Evolutionary conservation across 2,888 invertebrate species (phyloP).

Genomic region (Disparrhopalites patrizii): DNA sequence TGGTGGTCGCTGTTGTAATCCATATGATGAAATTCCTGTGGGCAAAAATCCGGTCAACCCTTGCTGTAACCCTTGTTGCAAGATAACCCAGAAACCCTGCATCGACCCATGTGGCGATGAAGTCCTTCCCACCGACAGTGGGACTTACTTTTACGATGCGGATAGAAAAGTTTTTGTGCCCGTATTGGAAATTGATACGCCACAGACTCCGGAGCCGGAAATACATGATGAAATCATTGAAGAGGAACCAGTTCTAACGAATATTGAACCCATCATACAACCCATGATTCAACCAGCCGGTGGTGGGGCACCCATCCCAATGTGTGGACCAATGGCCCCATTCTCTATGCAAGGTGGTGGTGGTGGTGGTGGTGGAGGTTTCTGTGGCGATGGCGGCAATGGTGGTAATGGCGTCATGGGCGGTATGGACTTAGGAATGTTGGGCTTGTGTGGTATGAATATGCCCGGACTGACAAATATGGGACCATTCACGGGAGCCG

Average conservation of each 20-base stretch:
- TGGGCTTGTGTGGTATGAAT: constrained; percentile 23
- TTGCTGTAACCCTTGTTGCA: neutral
- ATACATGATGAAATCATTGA: constrained; percentile 25
- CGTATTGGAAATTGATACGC: constrained; percentile 12
- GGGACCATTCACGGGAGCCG: constrained; percentile 16
- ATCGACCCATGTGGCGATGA: neutral
- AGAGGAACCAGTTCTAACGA: constrained; percentile 21
- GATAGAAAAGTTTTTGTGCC: constrained; percentile 5
- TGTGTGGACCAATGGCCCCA: constrained; percentile 11
- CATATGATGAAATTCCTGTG: constrained; percentile 43
- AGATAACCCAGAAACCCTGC: constrained; percentile 15
- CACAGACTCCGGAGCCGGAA: constrained; percentile 5
- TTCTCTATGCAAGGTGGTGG: neutral
- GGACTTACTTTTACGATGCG: constrained; percentile 40
- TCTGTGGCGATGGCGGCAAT: neutral
- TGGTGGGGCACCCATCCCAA: constrained; percentile 15
- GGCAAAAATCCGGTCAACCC: constrained; percentile 34
- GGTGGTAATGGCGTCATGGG: neutral
- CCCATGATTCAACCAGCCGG: constrained; percentile 24
- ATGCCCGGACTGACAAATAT: constrained; percentile 18
- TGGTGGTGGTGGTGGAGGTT: neutral
- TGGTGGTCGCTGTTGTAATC: constrained; percentile 24
- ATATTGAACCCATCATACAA: constrained; percentile 24
- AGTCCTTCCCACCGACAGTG: constrained; percentile 34
- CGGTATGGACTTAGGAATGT: neutral